Base-by-base conservation (phyloP, 2,113 vertebrate genomes). In the Ancistrus triradiatus region DNA sequence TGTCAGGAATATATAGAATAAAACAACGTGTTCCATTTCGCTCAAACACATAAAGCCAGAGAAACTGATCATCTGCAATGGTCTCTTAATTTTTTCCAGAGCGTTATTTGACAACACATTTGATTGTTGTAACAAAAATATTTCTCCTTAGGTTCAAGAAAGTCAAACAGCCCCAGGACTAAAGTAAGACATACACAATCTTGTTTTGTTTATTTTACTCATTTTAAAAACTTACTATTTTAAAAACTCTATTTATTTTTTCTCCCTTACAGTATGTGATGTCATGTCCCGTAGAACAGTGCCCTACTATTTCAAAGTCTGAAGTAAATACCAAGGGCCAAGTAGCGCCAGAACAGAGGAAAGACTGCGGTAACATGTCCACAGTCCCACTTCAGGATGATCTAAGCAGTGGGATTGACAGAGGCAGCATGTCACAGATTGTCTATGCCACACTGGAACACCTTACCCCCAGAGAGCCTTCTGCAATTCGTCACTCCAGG, bases 391-490 rank as follows among this genome's bases (percentile, higher is more conserved):
- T 46, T 7, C 8, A 46, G 6, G 3, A 13, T 17, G 19, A 35
- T 7, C 1, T 1, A 8, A 37, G 1, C 18, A 0, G 4, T 35
- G 22, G 37, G 28, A 31, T n/a, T n/a, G n/a, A 19, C 38, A 35
- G 18, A 18, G 15, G 5, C 2, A 3, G 14, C 15, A 17, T 14
- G 3, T 19, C 19, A 8, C 42, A 65, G 40, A 56, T 65, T 13
- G 28, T 65, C 2, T 65, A 65, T 0, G 63, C 63, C 3, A 56
- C 28, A 33, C 51, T 65, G 7, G 40, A 65, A 56, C 51, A 65
- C 25, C 63, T 28, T n/a, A 46, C 51, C 18, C 6, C 63, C 19
- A n/a, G 28, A 7, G 28, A 24, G 47, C 9, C n/a, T 35, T 10
- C 51, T 37, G 25, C 24, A 56, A 5, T 18, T 19, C n/a, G 5